Base-by-base conservation (phyloP, 2,888 invertebrate species). In the Pollenia labialis region DNA sequence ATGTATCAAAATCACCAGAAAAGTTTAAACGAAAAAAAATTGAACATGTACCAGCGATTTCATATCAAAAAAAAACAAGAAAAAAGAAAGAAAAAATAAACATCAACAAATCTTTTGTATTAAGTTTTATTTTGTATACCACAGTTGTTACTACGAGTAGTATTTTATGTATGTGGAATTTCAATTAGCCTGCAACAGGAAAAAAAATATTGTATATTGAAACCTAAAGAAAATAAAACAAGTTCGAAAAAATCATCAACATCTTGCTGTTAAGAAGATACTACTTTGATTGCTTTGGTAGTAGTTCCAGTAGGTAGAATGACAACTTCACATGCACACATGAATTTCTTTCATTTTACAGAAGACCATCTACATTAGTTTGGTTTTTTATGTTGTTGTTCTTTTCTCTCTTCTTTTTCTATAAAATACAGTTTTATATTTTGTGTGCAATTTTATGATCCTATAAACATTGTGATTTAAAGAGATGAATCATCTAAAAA, bases 1-100 rank as follows among this genome's bases (percentile, higher is more conserved):
- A 84, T 87, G 87, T 87, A 87, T 87, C 84, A 87, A 84, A 87
- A 87, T 87, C 87, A 87, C 44, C 60, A 83, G 69, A 60, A 83
- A 87, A 87, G 83, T 80, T 87, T 80, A 76, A 66, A 48, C 50
- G 56, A 86, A 87, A 72, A 18, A 77, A 77, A 76, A 76, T 23
- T 77, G 58, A 84, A 87, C 87, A 87, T 84, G 83, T 84, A 81
- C 72, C 11, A 84, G 60, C 62, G 87, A 87, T 87, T 84, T 77
- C 80, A 83, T 72, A 86, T 83, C 76, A 80, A 44, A 44, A 81
- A 85, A 54, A 12, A 52, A 18, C 69, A 50, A 68, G 10, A 75
- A 72, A 74, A 58, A 69, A 58, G 44, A 44, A 42, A 44, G 2
- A 62, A 69, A 76, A 80, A 80, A 68, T 48, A 60, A 72, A 46